Percentiles rank a stretch among this genome's conserved stretches.
Conservation (phyloP, 92 coral and sea anemone species). For the Chrysogorgia sp. region DNA sequence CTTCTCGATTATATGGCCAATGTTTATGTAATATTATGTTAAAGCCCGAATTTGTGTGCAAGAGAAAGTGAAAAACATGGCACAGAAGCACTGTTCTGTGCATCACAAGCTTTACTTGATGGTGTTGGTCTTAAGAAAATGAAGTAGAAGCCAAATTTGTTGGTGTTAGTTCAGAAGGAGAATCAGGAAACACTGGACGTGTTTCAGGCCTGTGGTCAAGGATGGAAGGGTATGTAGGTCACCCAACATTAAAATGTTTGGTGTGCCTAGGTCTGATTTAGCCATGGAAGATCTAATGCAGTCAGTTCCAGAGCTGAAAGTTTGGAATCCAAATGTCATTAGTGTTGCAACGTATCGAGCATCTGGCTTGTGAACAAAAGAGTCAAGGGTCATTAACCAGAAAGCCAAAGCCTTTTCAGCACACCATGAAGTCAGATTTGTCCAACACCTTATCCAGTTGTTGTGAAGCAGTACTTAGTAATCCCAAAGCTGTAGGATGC, state of each 20-base stretch:
- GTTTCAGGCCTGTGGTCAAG: conserved; percentile 17
- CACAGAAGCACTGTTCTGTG: conserved; percentile 6
- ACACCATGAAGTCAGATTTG: conserved; percentile 22
- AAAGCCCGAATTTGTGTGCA: too few relatives aligned
- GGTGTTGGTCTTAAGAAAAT: not conserved
- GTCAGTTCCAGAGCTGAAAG: conserved; percentile 2
- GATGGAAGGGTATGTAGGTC: conserved; percentile 17
- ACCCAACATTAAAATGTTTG: not conserved
- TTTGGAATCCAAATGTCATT: conserved; percentile 2
- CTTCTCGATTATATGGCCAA: too few relatives aligned
- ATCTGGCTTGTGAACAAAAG: not conserved
- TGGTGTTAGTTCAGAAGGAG: conserved; percentile 10
- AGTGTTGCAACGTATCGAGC: conserved; percentile 12
- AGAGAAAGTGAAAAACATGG: conserved; percentile 1
- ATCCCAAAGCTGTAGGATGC: not conserved
- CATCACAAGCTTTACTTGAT: not conserved
- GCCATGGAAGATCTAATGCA: conserved; percentile 5
- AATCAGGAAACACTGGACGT: conserved; percentile 10
- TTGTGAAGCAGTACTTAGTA: conserved; percentile 16
- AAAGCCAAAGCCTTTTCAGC: conserved; percentile 10
- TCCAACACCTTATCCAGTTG: too few relatives aligned
- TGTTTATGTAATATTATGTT: too few relatives aligned
- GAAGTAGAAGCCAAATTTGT: conserved; percentile 1
- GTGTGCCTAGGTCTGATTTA: conserved; percentile 22
- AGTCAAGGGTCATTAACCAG: not conserved